These are phyloP conservation scores for Cryptocephalus moraei DNA, from an alignment of 2,888 invertebrate genomes.

Conservation along the genomic window DNA sequence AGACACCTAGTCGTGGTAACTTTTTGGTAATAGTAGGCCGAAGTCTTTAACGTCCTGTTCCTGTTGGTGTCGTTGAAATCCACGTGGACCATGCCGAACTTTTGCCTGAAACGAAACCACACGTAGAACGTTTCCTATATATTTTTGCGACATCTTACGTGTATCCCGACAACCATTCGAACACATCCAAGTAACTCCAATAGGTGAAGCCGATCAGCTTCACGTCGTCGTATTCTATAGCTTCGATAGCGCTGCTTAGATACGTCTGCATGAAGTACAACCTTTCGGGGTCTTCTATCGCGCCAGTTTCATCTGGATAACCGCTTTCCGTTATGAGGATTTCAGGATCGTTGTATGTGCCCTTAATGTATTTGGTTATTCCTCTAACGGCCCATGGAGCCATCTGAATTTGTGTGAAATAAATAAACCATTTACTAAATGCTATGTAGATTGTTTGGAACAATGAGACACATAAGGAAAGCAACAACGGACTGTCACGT, in stretches of 20 bases:
- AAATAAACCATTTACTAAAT: too few relatives aligned
- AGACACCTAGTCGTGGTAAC: slow-evolving; percentile 36
- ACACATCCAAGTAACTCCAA: slow-evolving; percentile 30
- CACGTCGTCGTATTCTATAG: slow-evolving; percentile 31
- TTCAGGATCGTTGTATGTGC: slow-evolving; percentile 36
- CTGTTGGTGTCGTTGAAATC: slow-evolving; percentile 50
- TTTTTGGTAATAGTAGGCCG: slow-evolving; percentile 46
- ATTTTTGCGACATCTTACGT: slow-evolving; percentile 30
- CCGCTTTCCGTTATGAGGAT: slow-evolving; percentile 49
- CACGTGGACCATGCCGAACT: slow-evolving; percentile 60
- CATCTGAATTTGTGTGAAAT: slow-evolving; percentile 28
- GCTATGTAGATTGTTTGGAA: too few relatives aligned
- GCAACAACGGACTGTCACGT: too few relatives aligned
- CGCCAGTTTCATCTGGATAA: slow-evolving; percentile 33
- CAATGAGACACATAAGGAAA: too few relatives aligned
- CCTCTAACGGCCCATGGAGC: slow-evolving; percentile 48
- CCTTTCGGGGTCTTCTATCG: slow-evolving; percentile 7
- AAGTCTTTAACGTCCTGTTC: slow-evolving; percentile 53
- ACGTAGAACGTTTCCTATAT: neutral
- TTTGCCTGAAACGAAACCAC: slow-evolving; percentile 41
- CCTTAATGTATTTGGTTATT: slow-evolving; percentile 35
- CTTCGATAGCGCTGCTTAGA: slow-evolving; percentile 29
- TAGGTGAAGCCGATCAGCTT: slow-evolving; percentile 36
- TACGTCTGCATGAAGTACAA: slow-evolving; percentile 7
- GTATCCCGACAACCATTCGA: slow-evolving; percentile 40